Percentiles rank a stretch among this genome's conserved stretches.
These are phyloP conservation scores for Rhinopomastus cyanomelas DNA, from an alignment of 2,113 vertebrate species.

Conservation along the genomic window DNA sequence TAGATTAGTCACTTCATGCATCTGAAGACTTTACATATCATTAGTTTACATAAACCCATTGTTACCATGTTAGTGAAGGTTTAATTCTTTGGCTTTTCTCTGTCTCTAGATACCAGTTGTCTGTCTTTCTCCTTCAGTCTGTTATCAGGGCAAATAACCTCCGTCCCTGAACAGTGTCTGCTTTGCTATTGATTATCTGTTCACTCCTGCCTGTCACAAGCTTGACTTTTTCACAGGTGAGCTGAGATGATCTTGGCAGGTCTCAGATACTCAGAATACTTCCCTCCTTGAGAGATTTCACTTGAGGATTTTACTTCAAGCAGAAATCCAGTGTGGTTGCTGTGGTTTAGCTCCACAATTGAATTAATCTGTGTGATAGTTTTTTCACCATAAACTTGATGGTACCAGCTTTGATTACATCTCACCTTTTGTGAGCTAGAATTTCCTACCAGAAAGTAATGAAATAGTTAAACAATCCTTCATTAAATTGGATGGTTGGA, in stretches of 20 bases:
- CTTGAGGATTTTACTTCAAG: not conserved
- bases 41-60: not conserved
- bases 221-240: not conserved
- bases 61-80: not conserved
- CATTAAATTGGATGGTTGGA: not conserved
- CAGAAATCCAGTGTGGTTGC: not conserved
- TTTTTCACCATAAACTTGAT: accelerated
- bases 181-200: not conserved
- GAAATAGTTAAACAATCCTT: not conserved
- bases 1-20: not conserved
- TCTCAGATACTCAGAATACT: not conserved
- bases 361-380: not conserved
- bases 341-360: not conserved
- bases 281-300: not conserved
- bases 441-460: not conserved
- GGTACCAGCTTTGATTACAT: not conserved
- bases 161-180: not conserved
- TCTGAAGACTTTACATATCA: not conserved
- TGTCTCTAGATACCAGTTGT: not conserved
- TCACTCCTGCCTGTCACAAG: not conserved
- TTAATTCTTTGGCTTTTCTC: not conserved
- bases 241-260: not conserved
- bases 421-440: not conserved
- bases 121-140: not conserved
- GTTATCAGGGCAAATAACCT: not conserved